Conservation (phyloP, 2,113 vertebrate genomes). For the Callionymus lyra region DNA sequence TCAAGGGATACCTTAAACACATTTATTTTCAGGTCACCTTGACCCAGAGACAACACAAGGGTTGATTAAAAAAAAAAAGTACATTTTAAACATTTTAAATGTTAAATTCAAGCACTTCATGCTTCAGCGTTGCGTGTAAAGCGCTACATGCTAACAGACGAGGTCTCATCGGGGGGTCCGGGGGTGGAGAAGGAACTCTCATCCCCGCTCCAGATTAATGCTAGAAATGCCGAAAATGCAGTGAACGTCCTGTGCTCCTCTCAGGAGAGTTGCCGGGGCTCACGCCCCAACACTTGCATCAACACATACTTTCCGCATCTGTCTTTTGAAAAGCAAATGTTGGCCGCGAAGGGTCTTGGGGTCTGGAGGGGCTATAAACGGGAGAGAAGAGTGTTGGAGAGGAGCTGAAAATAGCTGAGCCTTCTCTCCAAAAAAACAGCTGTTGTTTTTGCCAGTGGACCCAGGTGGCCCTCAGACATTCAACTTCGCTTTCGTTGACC, state of each 20-base stretch:
- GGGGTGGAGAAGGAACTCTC: neutral
- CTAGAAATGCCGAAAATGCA: too few relatives aligned
- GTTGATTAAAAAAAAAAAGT: too few relatives aligned
- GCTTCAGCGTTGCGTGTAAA: constrained; percentile 34
- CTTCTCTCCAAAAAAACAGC: constrained; percentile 85
- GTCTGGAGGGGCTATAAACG: constrained; percentile 67
- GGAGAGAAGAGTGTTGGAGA: constrained; percentile 58
- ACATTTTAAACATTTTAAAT: too few relatives aligned
- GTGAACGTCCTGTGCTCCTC: too few relatives aligned
- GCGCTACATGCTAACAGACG: constrained; percentile 36
- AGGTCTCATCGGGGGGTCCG: neutral
- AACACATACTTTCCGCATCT: constrained; percentile 61
- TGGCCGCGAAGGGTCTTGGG: constrained; percentile 40
- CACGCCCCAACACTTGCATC: constrained; percentile 62
- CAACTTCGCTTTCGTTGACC: constrained; percentile 21
- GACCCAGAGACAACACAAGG: too few relatives aligned
- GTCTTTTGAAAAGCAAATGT: constrained; percentile 54
- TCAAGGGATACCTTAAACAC: too few relatives aligned
- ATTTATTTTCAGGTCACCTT: too few relatives aligned
- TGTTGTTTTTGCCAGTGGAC: constrained; percentile 89
- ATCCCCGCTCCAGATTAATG: too few relatives aligned
- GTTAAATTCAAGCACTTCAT: constrained; percentile 31
- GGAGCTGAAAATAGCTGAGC: constrained; percentile 81
- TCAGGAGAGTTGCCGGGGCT: constrained; percentile 7
- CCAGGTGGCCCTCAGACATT: constrained; percentile 82